Percentiles rank a stretch among this genome's conserved stretches.
Evolutionary conservation across 2,888 invertebrate genomes (phyloP).

Genomic region (Aspidiotus destructor): DNA sequence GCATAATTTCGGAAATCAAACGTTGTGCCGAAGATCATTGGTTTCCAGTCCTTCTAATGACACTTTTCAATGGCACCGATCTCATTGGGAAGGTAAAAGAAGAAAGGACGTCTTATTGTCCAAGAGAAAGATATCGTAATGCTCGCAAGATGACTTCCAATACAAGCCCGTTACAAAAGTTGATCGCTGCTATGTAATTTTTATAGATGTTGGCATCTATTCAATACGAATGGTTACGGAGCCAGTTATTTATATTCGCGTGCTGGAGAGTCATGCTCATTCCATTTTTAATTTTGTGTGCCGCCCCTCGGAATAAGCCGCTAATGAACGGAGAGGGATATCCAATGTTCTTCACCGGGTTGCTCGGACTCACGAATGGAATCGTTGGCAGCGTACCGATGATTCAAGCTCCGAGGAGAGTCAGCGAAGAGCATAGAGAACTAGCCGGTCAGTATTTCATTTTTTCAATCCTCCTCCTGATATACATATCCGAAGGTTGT

Average conservation of each 20-base stretch:
- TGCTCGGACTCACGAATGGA: conserved; percentile 75
- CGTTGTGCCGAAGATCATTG: conserved; percentile 73
- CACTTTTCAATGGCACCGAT: conserved; percentile 77
- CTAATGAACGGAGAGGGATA: conserved; percentile 57
- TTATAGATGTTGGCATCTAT: conserved; percentile 63
- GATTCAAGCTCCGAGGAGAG: conserved; percentile 80
- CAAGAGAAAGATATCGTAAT: too few species aligned
- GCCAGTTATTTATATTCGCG: conserved; percentile 65
- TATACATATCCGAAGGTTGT: too few species aligned
- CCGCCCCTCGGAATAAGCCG: conserved; percentile 65
- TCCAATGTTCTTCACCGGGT: conserved; percentile 53
- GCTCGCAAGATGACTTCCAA: too few species aligned
- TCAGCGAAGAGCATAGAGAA: conserved; percentile 75
- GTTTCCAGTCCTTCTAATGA: conserved; percentile 88
- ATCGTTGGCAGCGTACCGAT: conserved; percentile 84
- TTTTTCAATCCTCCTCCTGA: not conserved
- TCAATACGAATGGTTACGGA: conserved; percentile 73
- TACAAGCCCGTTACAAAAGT: too few species aligned
- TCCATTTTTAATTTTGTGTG: conserved; percentile 71
- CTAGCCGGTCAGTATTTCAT: conserved; percentile 58
- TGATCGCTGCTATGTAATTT: not conserved
- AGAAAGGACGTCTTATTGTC: not conserved
- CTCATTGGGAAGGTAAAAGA: conserved; percentile 64
- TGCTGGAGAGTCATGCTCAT: conserved; percentile 63
- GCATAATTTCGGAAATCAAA: conserved; percentile 77